These are phyloP conservation scores for Elephantulus edwardii DNA, from an alignment of 2,113 vertebrate species.

Conservation along the genomic window DNA sequence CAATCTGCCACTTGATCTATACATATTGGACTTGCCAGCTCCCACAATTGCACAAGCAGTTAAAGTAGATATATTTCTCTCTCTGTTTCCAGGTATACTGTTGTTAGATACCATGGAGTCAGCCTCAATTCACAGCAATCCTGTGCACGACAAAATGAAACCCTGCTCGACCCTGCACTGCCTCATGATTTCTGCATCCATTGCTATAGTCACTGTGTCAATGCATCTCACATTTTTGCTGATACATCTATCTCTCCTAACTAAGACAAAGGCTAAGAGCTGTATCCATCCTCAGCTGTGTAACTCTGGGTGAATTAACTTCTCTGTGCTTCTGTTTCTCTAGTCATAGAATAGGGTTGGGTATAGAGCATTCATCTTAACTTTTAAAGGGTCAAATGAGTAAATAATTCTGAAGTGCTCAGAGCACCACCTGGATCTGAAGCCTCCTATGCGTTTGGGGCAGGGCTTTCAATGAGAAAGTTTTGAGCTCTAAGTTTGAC, in stretches of 20 bases:
- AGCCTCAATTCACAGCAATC: too few species aligned
- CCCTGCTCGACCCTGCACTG: too few species aligned
- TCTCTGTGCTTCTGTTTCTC: not conserved
- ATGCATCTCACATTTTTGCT: too few species aligned
- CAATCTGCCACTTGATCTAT: not conserved
- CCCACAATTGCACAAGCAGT: not conserved
- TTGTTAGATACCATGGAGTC: too few species aligned
- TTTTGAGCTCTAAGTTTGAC: not conserved
- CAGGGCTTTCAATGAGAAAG: not conserved
- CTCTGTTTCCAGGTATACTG: not conserved
- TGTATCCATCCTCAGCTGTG: fast-evolving
- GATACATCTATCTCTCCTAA: not conserved
- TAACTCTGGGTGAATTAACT: not conserved
- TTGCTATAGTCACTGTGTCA: too few species aligned
- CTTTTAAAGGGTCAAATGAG: not conserved
- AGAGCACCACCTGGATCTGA: fast-evolving
- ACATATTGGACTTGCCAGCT: not conserved
- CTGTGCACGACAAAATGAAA: too few species aligned
- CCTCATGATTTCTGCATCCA: too few species aligned
- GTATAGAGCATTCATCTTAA: not conserved
- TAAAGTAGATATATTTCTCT: not conserved
- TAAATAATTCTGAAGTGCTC: not conserved
- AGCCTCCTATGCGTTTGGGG: too few species aligned
- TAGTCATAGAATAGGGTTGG: not conserved
- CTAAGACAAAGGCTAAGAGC: not conserved